A percentile compares a stretch with the other conserved stretches of the same genome.
phyloP scores from a whole-genome alignment of 2,797 vertebrate species.

The Sebastes itinus region DNA sequence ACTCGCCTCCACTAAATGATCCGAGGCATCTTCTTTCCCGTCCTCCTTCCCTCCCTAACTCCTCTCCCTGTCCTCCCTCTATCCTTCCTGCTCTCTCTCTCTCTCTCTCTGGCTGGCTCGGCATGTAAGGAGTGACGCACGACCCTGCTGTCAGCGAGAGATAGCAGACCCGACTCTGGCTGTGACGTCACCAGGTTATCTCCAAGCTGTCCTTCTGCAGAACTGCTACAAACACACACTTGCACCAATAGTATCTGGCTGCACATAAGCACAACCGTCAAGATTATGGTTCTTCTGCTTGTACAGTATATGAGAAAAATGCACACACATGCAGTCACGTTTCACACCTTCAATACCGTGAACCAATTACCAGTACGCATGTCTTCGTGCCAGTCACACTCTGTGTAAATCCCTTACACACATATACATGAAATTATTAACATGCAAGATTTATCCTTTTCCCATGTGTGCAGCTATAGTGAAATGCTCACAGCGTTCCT shows the following conservation, averaged over 20 bases:
- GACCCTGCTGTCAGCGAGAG: slow-evolving; percentile 57
- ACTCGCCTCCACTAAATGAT: slow-evolving; percentile 47
- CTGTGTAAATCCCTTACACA: slow-evolving; percentile 5
- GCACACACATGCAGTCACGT: slow-evolving; percentile 7
- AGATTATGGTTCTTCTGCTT: slow-evolving; percentile 1
- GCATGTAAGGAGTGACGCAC: slow-evolving; percentile 64
- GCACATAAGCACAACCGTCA: background rate
- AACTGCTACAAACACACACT: slow-evolving; percentile 21
- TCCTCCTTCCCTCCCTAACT: background rate
- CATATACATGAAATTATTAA: slow-evolving; percentile 8
- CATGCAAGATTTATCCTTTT: background rate
- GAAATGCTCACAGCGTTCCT: background rate
- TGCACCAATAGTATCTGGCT: background rate
- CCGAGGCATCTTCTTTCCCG: slow-evolving; percentile 47
- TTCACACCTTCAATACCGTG: slow-evolving; percentile 8
- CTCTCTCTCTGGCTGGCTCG: slow-evolving; percentile 20
- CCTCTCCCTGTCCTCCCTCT: slow-evolving; percentile 8
- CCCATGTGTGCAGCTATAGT: background rate
- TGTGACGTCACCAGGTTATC: slow-evolving; percentile 70
- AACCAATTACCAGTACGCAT: slow-evolving; percentile 20
- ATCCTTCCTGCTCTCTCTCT: background rate
- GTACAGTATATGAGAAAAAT: background rate
- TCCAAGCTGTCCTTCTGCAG: slow-evolving; percentile 56
- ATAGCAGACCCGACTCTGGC: slow-evolving; percentile 57
- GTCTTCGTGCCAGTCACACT: background rate